These are phyloP conservation scores for Anthrax anthrax DNA, from an alignment of 2,888 invertebrate species.

Conservation along the genomic window DNA sequence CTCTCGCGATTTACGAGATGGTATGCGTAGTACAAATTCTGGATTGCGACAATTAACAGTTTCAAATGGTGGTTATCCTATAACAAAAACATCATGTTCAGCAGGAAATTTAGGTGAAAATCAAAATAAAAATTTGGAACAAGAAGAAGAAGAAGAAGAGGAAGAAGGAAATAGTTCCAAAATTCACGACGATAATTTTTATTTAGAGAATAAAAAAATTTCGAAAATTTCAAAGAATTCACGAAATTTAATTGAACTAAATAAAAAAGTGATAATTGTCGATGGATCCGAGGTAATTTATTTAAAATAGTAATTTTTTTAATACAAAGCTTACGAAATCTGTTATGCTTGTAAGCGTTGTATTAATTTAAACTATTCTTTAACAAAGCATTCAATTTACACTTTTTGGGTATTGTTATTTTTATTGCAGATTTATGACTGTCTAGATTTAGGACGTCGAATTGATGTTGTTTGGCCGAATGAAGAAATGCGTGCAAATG, in stretches of 20 bases:
- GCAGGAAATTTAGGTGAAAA: constrained; percentile 6
- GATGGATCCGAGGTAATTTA: constrained; percentile 29
- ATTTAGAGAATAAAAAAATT: no score
- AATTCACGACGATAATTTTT: neutral
- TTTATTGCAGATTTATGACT: constrained; percentile 59
- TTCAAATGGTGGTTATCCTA: neutral
- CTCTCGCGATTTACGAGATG: constrained; percentile 9
- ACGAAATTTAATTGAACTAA: constrained; percentile 22
- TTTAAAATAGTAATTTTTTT: neutral
- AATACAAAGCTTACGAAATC: no score
- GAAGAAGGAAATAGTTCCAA: neutral
- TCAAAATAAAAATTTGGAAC: neutral
- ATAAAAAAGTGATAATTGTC: constrained; percentile 33
- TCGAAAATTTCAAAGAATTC: no score
- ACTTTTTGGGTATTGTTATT: neutral
- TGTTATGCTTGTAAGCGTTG: no score
- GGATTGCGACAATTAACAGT: constrained; percentile 6
- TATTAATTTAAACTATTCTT: no score
- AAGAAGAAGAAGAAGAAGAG: neutral
- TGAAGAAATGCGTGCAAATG: constrained; percentile 71
- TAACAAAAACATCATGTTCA: constrained; percentile 3
- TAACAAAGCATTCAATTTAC: no score
- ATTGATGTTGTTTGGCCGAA: constrained; percentile 95
- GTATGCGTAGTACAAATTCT: constrained; percentile 7
- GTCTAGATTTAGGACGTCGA: constrained; percentile 74